Evolutionary conservation across 2,797 vertebrate species (phyloP), one percentile per base, ranked within the genome.

Genomic region (Sternarchorhynchus goeldii): DNA sequence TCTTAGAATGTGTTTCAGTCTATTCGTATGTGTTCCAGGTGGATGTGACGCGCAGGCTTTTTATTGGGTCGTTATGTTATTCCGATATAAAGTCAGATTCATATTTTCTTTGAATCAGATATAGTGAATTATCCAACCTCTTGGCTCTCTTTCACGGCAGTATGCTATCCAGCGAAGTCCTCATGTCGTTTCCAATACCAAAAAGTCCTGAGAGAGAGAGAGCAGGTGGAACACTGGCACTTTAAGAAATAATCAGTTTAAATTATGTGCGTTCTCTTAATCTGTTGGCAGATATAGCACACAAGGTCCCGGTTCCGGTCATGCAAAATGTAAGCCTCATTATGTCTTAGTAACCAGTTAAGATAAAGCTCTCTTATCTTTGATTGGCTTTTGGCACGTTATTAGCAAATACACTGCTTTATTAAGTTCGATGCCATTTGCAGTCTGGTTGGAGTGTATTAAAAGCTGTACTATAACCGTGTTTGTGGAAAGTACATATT

Each of bases 351-450:
- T 53, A 73, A 71, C 84, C 84, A 82, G 71, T 83, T 82, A 80
- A 86, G 86, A 87, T 85, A 85, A 91, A 86, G 62, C 57, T 66
- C 73, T 85, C 85, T 79, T 80, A 68, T 29, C 87, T 90, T 70
- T 83, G 88, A 86, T 90, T 83, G 88, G 79, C 88, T 85, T 89
- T 86, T 89, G 86, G 86, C 88, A 84, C 81, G 84, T 89, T 89
- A 89, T 90, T 86, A 92, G 90, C 90, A 88, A 87, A 88, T 89
- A 88, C 88, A 87, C 82, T 83, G 82, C 80, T 88, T 84, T 89
- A 87, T 91, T 87, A 88, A 88, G 87, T 86, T 85, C 88, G 83
- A 76, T 81, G 67, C 55, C 36, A 82, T 78, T 84, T 67, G 75
- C 63, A 75, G 63, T 62, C 63, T 68, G 79, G 76, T 53, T 73